Evolutionary conservation across 2,797 vertebrate genomes (phyloP).

Genomic region (Taenioides sp.): DNA sequence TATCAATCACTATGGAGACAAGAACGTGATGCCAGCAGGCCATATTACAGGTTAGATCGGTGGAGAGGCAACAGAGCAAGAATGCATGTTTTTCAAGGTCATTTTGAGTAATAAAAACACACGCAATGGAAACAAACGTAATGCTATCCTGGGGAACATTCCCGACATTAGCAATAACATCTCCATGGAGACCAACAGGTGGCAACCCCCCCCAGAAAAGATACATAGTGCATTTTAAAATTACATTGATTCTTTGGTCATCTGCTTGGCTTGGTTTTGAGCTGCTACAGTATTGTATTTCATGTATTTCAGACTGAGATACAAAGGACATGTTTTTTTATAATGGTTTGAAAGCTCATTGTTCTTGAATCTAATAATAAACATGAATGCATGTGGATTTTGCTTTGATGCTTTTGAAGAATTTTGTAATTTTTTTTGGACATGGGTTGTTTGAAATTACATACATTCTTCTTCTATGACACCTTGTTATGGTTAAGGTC

Average conservation of each 20-base stretch:
- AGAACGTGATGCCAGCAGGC: too few relatives aligned
- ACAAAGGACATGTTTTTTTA: constrained; percentile 39
- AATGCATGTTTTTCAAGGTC: too few relatives aligned
- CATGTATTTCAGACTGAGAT: constrained; percentile 54
- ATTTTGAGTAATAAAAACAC: too few relatives aligned
- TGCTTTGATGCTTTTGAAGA: constrained; percentile 9
- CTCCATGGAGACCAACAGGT: too few relatives aligned
- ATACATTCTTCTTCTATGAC: neutral
- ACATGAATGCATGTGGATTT: constrained; percentile 48
- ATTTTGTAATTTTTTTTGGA: constrained; percentile 4
- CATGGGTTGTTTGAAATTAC: neutral
- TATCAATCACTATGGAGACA: too few relatives aligned
- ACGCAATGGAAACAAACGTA: too few relatives aligned
- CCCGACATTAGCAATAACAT: too few relatives aligned
- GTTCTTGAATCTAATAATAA: constrained; percentile 18
- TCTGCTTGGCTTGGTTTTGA: constrained; percentile 39
- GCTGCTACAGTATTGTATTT: constrained; percentile 62
- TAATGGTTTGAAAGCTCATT: constrained; percentile 37
- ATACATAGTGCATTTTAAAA: constrained; percentile 7
- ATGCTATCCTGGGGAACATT: too few relatives aligned
- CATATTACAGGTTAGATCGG: too few relatives aligned
- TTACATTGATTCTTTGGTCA: constrained; percentile 25
- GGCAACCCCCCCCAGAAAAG: too few relatives aligned
- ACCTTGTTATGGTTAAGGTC: constrained; percentile 3
- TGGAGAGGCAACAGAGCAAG: too few relatives aligned